Evolutionary conservation across 2,113 vertebrate species (phyloP), one percentile per base, ranked within the genome.

Genomic region (Gobiocypris rarus): DNA sequence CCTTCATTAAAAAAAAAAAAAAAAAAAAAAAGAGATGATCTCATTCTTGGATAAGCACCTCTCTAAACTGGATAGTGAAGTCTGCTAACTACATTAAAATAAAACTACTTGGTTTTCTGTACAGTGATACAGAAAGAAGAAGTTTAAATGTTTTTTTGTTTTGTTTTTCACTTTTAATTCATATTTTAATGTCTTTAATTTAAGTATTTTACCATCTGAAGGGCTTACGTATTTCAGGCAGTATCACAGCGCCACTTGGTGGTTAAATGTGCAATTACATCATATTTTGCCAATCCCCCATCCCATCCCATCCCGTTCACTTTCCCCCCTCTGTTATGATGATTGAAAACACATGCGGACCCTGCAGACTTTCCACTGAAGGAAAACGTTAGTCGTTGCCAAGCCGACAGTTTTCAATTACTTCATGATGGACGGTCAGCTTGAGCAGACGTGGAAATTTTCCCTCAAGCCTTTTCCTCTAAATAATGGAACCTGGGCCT

Each of bases 261-360:
- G 94, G 91, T 74, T 69, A 75, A 15, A 34, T 84, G 50, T 87
- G 79, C 78, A 77, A 83, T 81, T 85, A 83, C 90, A 41, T 34
- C 22, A 89, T 80, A 1, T 81, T 74, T 75, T 48, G 70, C 88
- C 89, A 83, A 59, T 59, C 28, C 24, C 19, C 71, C 48, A 50
- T 14, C 43, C 56, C 69, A 15, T 48, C 88, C 80, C 86, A 19
- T 15, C 65, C 65, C 14, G 24, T 54, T 26, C 3, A 5, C 9
- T 80, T 81, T 65, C 2, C 56, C 63, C 15, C 45, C 75, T 88
- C 82, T 84, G 84, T 43, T 81, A 71, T 78, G 81, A 63, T 93
- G 93, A 95, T 94, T 90, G 84, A 89, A 94, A 94, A 92, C 94
- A 95, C 92, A 94, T 94, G 93, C 88, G 93, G 93, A 93, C 83